Percentiles rank a stretch among this genome's conserved stretches.
These are phyloP conservation scores for Heteronetta atricapilla DNA, from an alignment of 2,113 vertebrate genomes.

Conservation along the genomic window DNA sequence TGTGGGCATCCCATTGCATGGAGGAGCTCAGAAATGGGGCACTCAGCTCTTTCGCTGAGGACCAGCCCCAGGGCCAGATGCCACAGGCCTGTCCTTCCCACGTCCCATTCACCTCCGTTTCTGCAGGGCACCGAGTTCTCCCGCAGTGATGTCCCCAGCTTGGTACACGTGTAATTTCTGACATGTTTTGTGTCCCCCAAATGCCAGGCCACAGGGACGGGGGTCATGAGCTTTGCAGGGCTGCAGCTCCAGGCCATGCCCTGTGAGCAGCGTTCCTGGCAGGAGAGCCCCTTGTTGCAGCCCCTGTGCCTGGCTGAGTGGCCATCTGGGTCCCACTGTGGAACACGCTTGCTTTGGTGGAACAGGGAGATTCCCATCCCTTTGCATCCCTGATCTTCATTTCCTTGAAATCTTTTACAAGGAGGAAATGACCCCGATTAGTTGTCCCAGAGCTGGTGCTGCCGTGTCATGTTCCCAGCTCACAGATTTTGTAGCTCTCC, in stretches of 20 bases:
- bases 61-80: not conserved
- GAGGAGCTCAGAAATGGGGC: too few species aligned
- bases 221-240: rapidly evolving
- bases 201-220: rapidly evolving
- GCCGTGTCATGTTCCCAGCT: not conserved
- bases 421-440: not conserved
- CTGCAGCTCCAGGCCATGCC: rapidly evolving
- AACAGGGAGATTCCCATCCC: rapidly evolving
- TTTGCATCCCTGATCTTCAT: not conserved
- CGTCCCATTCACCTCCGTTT: not conserved
- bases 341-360: not conserved
- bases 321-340: not conserved
- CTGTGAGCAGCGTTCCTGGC: not conserved
- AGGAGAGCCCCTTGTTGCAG: not conserved
- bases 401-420: not conserved
- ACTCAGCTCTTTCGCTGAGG: not conserved
- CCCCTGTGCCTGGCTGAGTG: rapidly evolving
- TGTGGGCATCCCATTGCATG: rapidly evolving
- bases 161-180: too few species aligned
- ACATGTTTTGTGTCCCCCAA: not conserved
- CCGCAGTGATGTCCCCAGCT: not conserved
- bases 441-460: not conserved
- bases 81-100: not conserved
- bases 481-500: not conserved
- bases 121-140: not conserved